phyloP scores from a whole-genome alignment of 2,888 invertebrate species.

The Lottia scabra region DNA sequence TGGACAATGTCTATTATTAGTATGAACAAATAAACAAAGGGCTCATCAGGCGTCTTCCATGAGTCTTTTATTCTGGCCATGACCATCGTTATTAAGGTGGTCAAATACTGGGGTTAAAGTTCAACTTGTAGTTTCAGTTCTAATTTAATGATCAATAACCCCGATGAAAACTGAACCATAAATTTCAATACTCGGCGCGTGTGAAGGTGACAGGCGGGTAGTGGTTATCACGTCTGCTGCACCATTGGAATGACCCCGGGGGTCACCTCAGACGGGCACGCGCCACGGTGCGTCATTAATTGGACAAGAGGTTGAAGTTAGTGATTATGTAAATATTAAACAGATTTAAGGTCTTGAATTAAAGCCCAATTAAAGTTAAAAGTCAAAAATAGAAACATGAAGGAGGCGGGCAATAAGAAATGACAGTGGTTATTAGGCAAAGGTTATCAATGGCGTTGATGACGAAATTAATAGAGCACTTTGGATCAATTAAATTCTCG shows the following conservation, averaged over 20 bases:
- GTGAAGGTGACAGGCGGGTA: neutral
- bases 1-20: too few relatives aligned
- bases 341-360: neutral
- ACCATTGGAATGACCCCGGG: neutral
- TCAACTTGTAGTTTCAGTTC: neutral
- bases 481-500: constrained; percentile 1
- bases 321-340: neutral
- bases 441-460: constrained; percentile 1
- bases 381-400: neutral
- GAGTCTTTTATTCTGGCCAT: neutral
- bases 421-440: neutral
- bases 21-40: too few relatives aligned
- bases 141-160: constrained; percentile 2
- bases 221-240: neutral
- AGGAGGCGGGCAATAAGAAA: neutral
- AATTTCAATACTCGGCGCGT: neutral
- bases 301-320: neutral
- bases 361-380: neutral
- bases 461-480: constrained; percentile 7
- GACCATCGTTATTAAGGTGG: neutral
- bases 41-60: too few relatives aligned
- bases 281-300: neutral
- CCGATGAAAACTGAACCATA: neutral
- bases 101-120: neutral
- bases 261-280: neutral